Percentiles rank a stretch among this genome's conserved stretches.
Evolutionary conservation across 1,140 invertebrate genomes (phyloP).

Genomic region (Magallana ariakensis): DNA sequence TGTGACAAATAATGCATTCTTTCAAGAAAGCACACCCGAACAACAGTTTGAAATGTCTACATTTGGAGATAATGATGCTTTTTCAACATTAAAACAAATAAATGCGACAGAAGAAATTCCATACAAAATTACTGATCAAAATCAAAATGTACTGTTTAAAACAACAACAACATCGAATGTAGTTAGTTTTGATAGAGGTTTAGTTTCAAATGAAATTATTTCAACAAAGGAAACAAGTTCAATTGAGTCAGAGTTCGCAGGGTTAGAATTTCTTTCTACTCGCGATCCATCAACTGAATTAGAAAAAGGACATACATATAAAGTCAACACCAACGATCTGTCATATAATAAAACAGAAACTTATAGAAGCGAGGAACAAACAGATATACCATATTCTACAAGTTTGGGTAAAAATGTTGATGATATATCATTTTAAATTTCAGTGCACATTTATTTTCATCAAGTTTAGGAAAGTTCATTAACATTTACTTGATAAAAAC

Average conservation of each 20-base stretch:
- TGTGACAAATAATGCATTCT: background rate
- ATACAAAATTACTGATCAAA: background rate
- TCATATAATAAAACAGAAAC: background rate
- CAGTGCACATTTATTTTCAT: no score
- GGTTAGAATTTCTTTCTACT: background rate
- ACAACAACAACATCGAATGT: background rate
- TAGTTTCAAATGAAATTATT: background rate
- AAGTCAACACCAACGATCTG: background rate
- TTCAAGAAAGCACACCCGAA: background rate
- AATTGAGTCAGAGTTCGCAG: background rate
- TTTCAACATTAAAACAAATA: background rate
- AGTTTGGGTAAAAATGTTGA: no score
- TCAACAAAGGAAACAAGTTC: background rate
- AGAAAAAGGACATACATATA: background rate
- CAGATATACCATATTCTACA: no score
- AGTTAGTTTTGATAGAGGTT: background rate
- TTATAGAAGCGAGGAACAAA: no score
- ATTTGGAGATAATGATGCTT: background rate
- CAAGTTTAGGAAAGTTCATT: no score
- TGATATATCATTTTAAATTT: no score
- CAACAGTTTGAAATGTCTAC: background rate
- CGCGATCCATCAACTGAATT: background rate
- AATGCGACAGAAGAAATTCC: background rate
- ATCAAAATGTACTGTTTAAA: background rate
- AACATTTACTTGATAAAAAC: no score